phyloP scores from a whole-genome alignment of 2,888 invertebrate genomes.

The Thymelicus lineola region DNA sequence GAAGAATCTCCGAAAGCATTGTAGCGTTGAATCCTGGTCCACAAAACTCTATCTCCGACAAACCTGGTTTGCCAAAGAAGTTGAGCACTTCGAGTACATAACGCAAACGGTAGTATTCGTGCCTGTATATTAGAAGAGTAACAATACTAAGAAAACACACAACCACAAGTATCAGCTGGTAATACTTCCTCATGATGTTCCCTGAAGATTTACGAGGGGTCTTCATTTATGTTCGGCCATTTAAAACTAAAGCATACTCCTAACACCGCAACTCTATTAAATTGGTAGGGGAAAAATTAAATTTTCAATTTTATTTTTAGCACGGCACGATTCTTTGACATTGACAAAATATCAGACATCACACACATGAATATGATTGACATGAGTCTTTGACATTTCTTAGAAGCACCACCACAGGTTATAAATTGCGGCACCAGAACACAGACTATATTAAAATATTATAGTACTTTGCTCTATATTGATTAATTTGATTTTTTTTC shows the following conservation, averaged over 20 bases:
- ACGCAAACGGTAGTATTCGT: constrained; percentile 93
- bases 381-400: no score
- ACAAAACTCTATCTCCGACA: constrained; percentile 80
- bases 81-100: constrained; percentile 94
- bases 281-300: no score
- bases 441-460: no score
- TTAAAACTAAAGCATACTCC: constrained; percentile 39
- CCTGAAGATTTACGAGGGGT: constrained; percentile 66
- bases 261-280: neutral
- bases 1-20: constrained; percentile 76
- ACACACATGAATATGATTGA: no score
- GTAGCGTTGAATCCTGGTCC: constrained; percentile 83
- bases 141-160: constrained; percentile 90
- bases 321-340: neutral
- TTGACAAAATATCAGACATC: no score
- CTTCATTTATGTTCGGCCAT: constrained; percentile 66
- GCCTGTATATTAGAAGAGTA: constrained; percentile 92
- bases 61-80: constrained; percentile 91
- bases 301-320: no score
- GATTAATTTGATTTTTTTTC: no score
- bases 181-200: constrained; percentile 91
- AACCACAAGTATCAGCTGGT: constrained; percentile 90
- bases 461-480: no score
- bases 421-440: no score
- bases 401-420: no score